A percentile compares a stretch with the other conserved stretches of the same genome.
Conservation (phyloP, 2,113 vertebrate genomes). For the Tinamus guttatus region DNA sequence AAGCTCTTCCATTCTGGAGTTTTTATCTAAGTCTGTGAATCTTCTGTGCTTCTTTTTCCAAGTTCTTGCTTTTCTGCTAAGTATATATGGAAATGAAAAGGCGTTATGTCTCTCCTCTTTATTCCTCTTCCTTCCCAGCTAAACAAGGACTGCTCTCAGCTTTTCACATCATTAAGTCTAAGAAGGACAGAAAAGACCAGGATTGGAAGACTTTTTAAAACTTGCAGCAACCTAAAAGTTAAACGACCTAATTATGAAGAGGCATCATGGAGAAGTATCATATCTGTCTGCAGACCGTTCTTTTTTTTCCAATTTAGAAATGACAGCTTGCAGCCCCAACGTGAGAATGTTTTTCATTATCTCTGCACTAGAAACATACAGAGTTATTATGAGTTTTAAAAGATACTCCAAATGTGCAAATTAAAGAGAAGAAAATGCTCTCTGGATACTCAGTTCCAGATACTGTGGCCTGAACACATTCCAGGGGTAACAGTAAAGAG, state of each 20-base stretch:
- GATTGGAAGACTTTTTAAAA: not conserved
- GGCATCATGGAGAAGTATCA: not conserved
- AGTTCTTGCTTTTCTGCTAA: not conserved
- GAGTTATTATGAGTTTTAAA: constrained; percentile 4
- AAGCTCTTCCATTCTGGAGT: not conserved
- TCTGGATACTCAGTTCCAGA: not conserved
- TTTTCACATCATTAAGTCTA: not conserved
- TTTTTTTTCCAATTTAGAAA: constrained; percentile 24
- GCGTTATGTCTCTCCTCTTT: not conserved
- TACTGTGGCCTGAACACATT: not conserved
- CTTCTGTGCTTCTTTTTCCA: not conserved
- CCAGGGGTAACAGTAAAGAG: not conserved
- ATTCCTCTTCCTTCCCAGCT: not conserved
- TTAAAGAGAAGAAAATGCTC: not conserved
- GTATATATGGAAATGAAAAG: not conserved
- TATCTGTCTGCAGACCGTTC: constrained; percentile 19
- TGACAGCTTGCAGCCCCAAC: constrained; percentile 37
- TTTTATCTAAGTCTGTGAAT: not conserved
- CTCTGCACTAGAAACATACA: not conserved
- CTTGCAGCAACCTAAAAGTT: not conserved
- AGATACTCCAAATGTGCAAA: not conserved
- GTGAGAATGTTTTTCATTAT: not conserved
- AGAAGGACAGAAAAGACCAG: not conserved
- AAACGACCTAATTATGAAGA: constrained; percentile 3
- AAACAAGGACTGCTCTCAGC: not conserved